Evolutionary conservation across 1,140 invertebrate species (phyloP), one percentile per base, ranked within the genome.

Genomic region (Neotoxoptera formosana): DNA sequence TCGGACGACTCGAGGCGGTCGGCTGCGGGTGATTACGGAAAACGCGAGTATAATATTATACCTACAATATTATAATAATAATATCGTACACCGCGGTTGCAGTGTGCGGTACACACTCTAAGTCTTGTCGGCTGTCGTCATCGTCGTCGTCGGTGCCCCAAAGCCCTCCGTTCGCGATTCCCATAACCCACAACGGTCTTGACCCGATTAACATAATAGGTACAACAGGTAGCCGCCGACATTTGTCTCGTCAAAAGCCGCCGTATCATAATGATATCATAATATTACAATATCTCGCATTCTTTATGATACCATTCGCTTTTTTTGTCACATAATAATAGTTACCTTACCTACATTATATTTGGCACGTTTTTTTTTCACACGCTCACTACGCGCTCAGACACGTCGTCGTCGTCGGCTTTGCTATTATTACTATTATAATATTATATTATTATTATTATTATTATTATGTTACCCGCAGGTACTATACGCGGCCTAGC

Each of bases 111-210:
- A 41, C 41, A 41, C 41, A 41, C 41, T 41, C 41, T 41, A 41
- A n/a, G n/a, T n/a, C 41, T 41, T 41, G 41, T 41, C 41, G 41
- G n/a, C 45, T 87, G 17, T 88, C 23, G 87, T 53, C 87, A n/a
- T 25, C n/a, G 25, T 30, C n/a, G 25, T 30, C 84, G 48, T 7
- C 20, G 20, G 90, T 81, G 90, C 90, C 90, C 47, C 67, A 91
- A 91, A 91, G 90, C 90, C 83, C 67, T 83, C 45, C 20, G 48
- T 9, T 21, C 7, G 60, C 30, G n/a, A 1, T 90, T 90, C 30
- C 56, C 87, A 20, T 45, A 45, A 45, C 56, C 11, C 56, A 20
- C 25, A 81, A 91, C 45, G 90, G 36, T 91, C 90, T 81, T 91
- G 90, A 91, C 90, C 90, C 90, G 45, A 81, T 48, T n/a, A n/a